Conservation (phyloP, 2,888 invertebrate species). For the Trachelus stipa region DNA sequence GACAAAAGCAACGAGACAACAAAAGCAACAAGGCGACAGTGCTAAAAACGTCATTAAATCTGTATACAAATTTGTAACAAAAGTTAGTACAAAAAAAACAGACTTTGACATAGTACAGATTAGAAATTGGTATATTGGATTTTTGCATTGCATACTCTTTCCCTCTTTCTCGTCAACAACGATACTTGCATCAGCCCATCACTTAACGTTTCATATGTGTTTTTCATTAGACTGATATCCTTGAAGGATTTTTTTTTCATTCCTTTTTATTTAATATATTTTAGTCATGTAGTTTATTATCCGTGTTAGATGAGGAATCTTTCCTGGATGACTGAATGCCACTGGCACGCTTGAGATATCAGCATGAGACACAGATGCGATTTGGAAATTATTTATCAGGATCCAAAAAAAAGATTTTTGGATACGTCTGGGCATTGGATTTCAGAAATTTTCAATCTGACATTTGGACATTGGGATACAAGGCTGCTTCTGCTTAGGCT, state of each 20-base stretch:
- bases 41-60: background rate
- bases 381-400: background rate
- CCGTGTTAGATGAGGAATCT: background rate
- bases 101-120: background rate
- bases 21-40: background rate
- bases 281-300: background rate
- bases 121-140: background rate
- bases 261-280: background rate
- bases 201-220: background rate
- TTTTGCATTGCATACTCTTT: background rate
- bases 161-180: background rate
- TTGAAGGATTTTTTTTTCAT: background rate
- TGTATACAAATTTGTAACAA: background rate
- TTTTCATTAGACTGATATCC: background rate
- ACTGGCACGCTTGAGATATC: background rate
- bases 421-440: background rate
- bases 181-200: background rate
- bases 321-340: too few species aligned
- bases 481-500: background rate
- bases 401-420: background rate
- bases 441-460: background rate
- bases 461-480: background rate
- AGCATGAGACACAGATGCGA: background rate
- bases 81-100: background rate
- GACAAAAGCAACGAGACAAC: background rate